phyloP scores from a whole-genome alignment of 2,888 invertebrate genomes.

The Eudemis profundana region DNA sequence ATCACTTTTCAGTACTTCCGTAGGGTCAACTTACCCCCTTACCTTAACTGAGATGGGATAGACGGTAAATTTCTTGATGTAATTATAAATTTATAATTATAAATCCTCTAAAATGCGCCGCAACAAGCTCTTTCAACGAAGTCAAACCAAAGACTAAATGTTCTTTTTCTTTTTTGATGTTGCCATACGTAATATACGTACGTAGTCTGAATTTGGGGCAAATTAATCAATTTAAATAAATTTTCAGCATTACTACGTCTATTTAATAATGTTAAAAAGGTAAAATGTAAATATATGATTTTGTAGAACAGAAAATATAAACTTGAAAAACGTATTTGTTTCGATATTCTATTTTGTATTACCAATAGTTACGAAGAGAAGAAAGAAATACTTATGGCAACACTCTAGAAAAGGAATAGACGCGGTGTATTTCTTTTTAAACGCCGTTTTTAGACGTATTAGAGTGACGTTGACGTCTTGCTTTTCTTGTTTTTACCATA shows the following conservation, averaged over 20 bases:
- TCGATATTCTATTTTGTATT: background rate
- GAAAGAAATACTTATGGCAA: background rate
- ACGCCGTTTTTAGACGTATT: background rate
- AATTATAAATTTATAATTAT: constrained; percentile 66
- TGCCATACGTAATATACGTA: constrained; percentile 7
- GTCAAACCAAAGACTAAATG: constrained; percentile 41
- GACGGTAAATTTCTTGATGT: constrained; percentile 80
- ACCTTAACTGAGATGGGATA: constrained; percentile 82
- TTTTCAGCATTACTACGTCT: background rate
- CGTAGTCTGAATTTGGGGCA: background rate
- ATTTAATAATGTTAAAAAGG: too few species aligned
- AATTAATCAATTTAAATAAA: background rate
- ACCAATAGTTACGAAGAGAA: background rate
- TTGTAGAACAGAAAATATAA: too few species aligned
- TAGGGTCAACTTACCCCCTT: constrained; percentile 84
- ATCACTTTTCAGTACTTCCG: constrained; percentile 82
- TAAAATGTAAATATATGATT: too few species aligned
- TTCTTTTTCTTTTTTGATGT: constrained; percentile 17
- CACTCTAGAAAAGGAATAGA: background rate
- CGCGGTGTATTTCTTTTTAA: background rate
- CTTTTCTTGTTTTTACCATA: too few species aligned
- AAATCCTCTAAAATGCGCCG: constrained; percentile 77
- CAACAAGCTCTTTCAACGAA: constrained; percentile 66
- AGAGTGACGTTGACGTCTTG: too few species aligned
- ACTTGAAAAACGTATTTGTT: too few species aligned